phyloP scores from a whole-genome alignment of 1,140 invertebrate species.

The Leptinotarsa defecta region DNA sequence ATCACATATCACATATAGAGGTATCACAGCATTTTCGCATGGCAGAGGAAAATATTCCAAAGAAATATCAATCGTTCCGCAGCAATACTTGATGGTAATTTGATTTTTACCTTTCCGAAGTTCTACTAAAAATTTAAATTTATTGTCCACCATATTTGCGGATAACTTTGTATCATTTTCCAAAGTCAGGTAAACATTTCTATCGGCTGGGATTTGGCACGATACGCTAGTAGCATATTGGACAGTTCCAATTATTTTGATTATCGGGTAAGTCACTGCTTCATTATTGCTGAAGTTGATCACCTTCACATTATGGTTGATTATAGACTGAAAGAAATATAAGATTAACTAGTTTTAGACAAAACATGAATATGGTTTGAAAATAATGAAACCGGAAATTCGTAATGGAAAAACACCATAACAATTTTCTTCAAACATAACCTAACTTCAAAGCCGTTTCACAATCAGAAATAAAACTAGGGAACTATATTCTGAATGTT shows the following conservation, averaged over 20 bases:
- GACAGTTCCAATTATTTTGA: conserved; percentile 34
- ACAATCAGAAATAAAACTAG: too few species aligned
- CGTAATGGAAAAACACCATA: too few species aligned
- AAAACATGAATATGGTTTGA: too few species aligned
- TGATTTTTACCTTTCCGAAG: conserved; percentile 45
- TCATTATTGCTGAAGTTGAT: conserved; percentile 40
- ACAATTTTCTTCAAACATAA: too few species aligned
- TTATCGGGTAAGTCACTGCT: conserved; percentile 36
- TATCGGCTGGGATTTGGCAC: conserved; percentile 20
- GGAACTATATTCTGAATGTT: too few species aligned
- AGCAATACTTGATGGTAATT: conserved; percentile 45
- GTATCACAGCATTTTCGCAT: conserved; percentile 60
- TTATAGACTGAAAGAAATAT: conserved; percentile 6
- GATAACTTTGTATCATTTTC: conserved; percentile 3
- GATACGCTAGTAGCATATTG: conserved; percentile 10
- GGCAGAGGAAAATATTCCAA: conserved; percentile 31
- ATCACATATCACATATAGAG: conserved; percentile 76
- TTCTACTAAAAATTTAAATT: conserved; percentile 48
- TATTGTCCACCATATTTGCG: conserved; percentile 20
- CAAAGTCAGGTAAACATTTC: conserved; percentile 10
- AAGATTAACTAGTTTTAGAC: too few species aligned
- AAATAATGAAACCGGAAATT: too few species aligned
- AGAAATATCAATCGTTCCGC: conserved; percentile 24
- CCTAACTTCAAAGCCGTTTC: too few species aligned
- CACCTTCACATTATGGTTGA: conserved; percentile 30